A percentile compares a stretch with the other conserved stretches of the same genome.
phyloP scores from a whole-genome alignment of 2,113 vertebrate genomes.

The Cricetomys ansorgei region DNA sequence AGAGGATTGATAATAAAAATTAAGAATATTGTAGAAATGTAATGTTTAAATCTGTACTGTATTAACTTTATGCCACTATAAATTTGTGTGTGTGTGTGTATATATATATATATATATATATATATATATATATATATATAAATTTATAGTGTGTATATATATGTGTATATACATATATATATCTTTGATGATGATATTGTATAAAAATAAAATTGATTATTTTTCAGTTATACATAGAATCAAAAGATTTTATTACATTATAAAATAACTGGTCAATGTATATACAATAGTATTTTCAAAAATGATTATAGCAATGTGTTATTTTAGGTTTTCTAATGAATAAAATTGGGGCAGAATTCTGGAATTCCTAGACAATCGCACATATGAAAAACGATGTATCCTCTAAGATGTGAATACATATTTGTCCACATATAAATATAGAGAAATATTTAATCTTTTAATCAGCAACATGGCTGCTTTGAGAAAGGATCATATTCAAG shows the following conservation, averaged over 20 bases:
- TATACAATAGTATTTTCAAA: constrained; percentile 65
- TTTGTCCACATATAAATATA: neutral
- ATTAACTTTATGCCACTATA: neutral
- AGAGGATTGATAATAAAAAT: constrained; percentile 16
- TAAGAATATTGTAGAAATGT: constrained; percentile 28
- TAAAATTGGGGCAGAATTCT: constrained; percentile 24
- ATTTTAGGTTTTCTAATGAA: constrained; percentile 32
- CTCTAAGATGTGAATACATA: neutral
- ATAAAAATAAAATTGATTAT: constrained; percentile 66
- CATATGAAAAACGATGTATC: neutral
- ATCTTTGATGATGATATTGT: constrained; percentile 27
- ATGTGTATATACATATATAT: no score
- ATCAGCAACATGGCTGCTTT: no score
- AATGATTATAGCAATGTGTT: constrained; percentile 17
- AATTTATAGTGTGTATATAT: no score
- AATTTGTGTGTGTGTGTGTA: neutral
- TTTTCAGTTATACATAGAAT: constrained; percentile 54
- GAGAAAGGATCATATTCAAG: no score
- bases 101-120: neutral
- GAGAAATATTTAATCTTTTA: no score
- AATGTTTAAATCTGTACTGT: constrained; percentile 61
- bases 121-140: neutral
- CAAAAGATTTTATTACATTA: constrained; percentile 61
- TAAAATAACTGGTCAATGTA: constrained; percentile 76
- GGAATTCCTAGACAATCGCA: constrained; percentile 67